Base-by-base conservation (phyloP, 2,113 vertebrate species). In the Cichladusa arquata region DNA sequence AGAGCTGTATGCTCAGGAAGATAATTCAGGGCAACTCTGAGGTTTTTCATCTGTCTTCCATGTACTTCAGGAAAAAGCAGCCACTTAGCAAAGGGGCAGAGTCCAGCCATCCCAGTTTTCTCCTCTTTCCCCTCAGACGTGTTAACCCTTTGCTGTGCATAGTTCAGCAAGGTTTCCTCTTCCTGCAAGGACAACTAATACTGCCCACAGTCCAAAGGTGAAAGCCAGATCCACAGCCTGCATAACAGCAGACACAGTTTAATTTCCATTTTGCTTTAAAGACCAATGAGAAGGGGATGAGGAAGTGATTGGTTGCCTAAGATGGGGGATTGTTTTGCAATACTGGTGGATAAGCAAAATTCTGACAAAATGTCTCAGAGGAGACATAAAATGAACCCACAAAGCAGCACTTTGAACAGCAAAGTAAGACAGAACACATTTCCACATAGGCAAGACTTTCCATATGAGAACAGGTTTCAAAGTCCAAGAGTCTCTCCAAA, bases 291-390 rank as follows among this genome's bases (percentile, higher is more conserved):
- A 56, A 88, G 82, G 48, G 47, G 25, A 44, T 45, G 44, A 81
- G 88, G 88, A 92, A 94, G 88, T 48, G 79, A 94, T 90, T 74
- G 79, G 67, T 77, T 94, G 88, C 82, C 57, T 74, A 86, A 92
- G 76, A 86, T 67, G 51, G 67, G 74, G 64, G 67, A 64, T 93
- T 2, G 0, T 93, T 96, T 90, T 94, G 94, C 85, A 94, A 64
- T 86, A 86, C 84, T 60, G 25, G 64, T 36, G 92, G 90, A 92
- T 93, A 92, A 95, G 93, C 76, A 86, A 86, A 90, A 90, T 60
- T 90, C 60, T 73, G 64, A 88, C 85, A 90, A 93, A 93, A 94
- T 71, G 56, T 88, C 90, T 83, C 67, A 0, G 6, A 86, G 60
- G 51, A 94, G 28, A 64, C 34, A 48, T 54, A 64, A 93, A 92